Percentiles rank a stretch among this genome's conserved stretches.
Evolutionary conservation across 2,888 invertebrate species (phyloP).

Genomic region (Nasonia oneida): DNA sequence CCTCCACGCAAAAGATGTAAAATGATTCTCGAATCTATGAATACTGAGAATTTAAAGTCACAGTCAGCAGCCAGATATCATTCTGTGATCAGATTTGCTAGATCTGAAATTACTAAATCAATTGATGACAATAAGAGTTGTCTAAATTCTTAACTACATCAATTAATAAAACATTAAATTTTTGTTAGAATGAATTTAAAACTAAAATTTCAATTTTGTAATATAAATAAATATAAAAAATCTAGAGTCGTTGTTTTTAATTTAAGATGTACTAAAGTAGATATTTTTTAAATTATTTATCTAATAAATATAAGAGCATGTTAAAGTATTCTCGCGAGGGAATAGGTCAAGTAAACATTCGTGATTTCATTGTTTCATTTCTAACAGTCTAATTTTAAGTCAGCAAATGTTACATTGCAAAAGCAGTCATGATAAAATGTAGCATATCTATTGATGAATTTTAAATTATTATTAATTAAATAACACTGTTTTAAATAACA

Average conservation of each 20-base stretch:
- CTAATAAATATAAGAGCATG: too few relatives aligned
- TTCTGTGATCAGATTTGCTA: constrained; percentile 93
- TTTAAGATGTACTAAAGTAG: too few relatives aligned
- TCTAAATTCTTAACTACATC: neutral
- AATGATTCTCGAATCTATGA: constrained; percentile 87
- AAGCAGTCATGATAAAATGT: too few relatives aligned
- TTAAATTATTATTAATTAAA: too few relatives aligned
- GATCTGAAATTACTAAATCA: constrained; percentile 78
- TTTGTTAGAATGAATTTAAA: neutral
- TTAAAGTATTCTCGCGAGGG: too few relatives aligned
- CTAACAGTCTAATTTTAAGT: too few relatives aligned
- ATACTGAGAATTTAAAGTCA: constrained; percentile 75
- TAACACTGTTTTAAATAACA: too few relatives aligned
- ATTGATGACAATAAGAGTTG: neutral
- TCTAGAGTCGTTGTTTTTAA: neutral
- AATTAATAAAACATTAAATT: neutral
- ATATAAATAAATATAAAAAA: neutral
- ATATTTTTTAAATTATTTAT: too few relatives aligned
- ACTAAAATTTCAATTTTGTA: neutral
- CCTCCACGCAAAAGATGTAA: constrained; percentile 90
- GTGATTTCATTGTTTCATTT: too few relatives aligned
- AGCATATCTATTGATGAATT: too few relatives aligned
- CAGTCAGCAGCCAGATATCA: constrained; percentile 78
- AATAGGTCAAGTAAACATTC: too few relatives aligned
- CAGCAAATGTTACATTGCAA: too few relatives aligned